A percentile compares a stretch with the other conserved stretches of the same genome.
These are phyloP conservation scores for Tamandua tetradactyla DNA, from an alignment of 2,797 vertebrate genomes.

Conservation along the genomic window DNA sequence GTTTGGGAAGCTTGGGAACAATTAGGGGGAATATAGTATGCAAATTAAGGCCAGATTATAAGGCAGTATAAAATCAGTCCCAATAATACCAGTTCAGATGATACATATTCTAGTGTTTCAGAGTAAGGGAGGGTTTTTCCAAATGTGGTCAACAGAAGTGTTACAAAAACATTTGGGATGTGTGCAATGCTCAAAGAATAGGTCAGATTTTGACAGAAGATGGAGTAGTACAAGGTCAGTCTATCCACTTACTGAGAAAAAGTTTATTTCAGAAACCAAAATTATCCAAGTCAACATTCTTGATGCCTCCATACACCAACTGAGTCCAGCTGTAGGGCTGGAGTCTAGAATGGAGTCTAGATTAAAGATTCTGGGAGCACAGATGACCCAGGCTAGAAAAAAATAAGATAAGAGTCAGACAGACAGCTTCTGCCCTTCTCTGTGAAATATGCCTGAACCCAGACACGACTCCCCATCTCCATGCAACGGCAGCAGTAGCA, in stretches of 20 bases:
- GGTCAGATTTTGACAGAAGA: neutral
- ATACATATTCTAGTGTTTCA: neutral
- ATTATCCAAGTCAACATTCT: neutral
- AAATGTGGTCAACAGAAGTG: neutral
- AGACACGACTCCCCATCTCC: neutral
- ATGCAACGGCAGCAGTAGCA: neutral
- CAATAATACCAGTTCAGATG: neutral
- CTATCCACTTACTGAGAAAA: neutral
- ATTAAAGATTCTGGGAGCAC: neutral
- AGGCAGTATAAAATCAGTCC: neutral
- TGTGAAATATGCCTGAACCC: neutral
- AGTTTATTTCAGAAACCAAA: conserved; percentile 18
- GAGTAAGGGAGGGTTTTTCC: neutral
- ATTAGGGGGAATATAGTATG: neutral
- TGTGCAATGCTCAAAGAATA: neutral
- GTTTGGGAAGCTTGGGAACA: neutral
- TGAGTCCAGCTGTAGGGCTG: neutral
- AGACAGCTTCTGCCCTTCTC: neutral
- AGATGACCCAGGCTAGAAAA: neutral
- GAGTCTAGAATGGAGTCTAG: neutral
- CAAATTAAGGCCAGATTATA: neutral
- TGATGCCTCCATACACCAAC: neutral
- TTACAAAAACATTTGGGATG: neutral
- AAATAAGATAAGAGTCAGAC: neutral
- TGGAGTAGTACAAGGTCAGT: neutral